Base-by-base conservation (phyloP, 2,888 invertebrate species). In the Homarus gammarus region DNA sequence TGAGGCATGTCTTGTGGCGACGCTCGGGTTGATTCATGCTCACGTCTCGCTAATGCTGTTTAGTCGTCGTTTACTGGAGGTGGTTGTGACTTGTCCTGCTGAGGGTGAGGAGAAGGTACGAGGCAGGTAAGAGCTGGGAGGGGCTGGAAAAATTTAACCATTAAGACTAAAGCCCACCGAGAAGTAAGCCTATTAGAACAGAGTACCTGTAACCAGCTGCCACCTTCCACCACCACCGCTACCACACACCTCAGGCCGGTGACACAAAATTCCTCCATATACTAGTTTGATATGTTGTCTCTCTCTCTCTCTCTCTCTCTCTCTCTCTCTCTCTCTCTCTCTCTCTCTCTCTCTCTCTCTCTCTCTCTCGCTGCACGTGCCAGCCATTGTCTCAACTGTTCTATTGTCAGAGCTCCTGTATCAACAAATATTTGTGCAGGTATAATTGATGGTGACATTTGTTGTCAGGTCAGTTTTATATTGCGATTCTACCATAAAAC, bases 301-400 rank as follows among this genome's bases (percentile, higher is more conserved):
- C 72, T 70, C 72, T 70, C 72, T 70, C 44, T 77, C 44, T 77
- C 44, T 44, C 77, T 44, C n/a, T 75, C 75, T 51, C 78, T 78
- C 77, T 77, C 78, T 51, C 79, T 79, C 79, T 79, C 79, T 61
- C 79, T 79, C 79, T 79, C 79, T 78, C 51, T 51, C 51, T 78
- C 51, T 51, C 33, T 51, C 78, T 78, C 78, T 78, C 56, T 78
- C 56, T 51, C 78, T 78, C 56, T 51, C 51, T 78, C 78, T 78
- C 78, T 78, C 78, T 78, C 78, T 78, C 78, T 78, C 51, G 27
- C 36, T 12, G 3, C 70, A 33, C 31, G 10, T 36, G n/a, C 70
- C 12, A 31, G 1, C 70, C 31, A 15, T 70, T 36, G 31, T 36
- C 5, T 18, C 6, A 10, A 2, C 3, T 1, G 5, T n/a, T 0